phyloP scores from a whole-genome alignment of 2,888 invertebrate genomes.

The Eucriotettix oculatus region DNA sequence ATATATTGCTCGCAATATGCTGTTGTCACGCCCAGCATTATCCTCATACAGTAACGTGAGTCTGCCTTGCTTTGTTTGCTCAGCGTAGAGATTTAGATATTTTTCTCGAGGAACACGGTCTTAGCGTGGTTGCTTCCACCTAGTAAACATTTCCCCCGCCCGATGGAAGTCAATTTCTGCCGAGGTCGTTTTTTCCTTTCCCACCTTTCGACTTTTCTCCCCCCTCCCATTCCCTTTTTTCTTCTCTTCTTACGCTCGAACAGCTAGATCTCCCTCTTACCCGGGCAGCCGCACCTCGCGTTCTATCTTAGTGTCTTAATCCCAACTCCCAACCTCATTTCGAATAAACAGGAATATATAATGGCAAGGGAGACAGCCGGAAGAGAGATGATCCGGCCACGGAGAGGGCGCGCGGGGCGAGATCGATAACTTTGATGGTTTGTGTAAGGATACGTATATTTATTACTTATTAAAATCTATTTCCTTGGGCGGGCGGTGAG shows the following conservation, averaged over 20 bases:
- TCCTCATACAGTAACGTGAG: too few species aligned
- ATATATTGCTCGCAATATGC: too few species aligned
- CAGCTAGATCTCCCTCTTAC: background rate
- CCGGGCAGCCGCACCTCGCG: background rate
- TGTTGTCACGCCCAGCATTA: too few species aligned
- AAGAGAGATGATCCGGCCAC: background rate
- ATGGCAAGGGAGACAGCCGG: constrained; percentile 1
- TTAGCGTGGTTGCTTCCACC: too few species aligned
- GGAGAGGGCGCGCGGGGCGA: background rate
- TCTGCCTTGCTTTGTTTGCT: too few species aligned
- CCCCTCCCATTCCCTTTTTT: too few species aligned
- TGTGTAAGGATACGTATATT: constrained; percentile 10
- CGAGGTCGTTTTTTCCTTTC: too few species aligned
- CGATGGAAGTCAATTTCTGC: too few species aligned
- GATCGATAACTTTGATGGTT: constrained; percentile 10
- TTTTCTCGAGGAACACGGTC: too few species aligned
- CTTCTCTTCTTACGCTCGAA: background rate
- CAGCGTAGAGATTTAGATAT: too few species aligned
- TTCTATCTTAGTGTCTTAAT: background rate
- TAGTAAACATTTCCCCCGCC: too few species aligned
- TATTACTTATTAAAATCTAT: constrained; percentile 11
- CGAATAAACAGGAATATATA: constrained; percentile 10
- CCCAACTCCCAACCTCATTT: constrained; percentile 2
- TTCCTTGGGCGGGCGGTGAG: constrained; percentile 2
- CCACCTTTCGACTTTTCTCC: too few species aligned